Evolutionary conservation across 2,888 invertebrate species (phyloP), one percentile per base, ranked within the genome.

Genomic region (Pseudoips prasinana): DNA sequence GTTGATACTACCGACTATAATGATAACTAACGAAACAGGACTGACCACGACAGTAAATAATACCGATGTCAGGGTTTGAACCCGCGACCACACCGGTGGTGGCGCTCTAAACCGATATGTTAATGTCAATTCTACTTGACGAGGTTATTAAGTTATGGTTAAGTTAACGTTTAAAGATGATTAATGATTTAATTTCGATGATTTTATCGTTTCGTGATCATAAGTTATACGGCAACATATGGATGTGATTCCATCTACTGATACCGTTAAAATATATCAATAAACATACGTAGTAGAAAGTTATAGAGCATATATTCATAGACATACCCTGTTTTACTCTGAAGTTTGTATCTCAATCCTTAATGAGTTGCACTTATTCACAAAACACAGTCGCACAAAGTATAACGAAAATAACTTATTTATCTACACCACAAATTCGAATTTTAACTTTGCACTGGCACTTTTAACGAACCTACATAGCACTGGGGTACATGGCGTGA

Each of bases 381-480:
- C 72, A 45, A 34, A 63, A 64, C 64, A 71, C 69, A 65, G 61
- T 62, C 58, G 63, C 71, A 73, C 71, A 63, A 51, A 61, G 66
- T 64, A 58, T 62, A 73, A 73, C 65, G 67, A 68, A 65, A 62
- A 60, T 42, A 69, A 71, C 65, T 60, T 69, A 64, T 65, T 67
- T 63, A 58, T 60, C 47, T 64, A 49, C 70, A 73, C 68, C 80
- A 80, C 82, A 76, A 78, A 77, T 84, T 84, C 75, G 70, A 83
- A 85, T 70, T 76, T 73, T 62, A 70, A 72, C 74, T 76, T 75
- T 51, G 78, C 87, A 86, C 84, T 72, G 72, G 64, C 85, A 86
- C 85, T 79, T 80, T 69, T 78, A 79, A 79, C 81, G 81, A 81
- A 77, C 78, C 75, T 72, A 73, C 77, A 70, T 66, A 72, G 73